These are phyloP conservation scores for Baccha elongata DNA, from an alignment of 2,888 invertebrate species.

Conservation along the genomic window DNA sequence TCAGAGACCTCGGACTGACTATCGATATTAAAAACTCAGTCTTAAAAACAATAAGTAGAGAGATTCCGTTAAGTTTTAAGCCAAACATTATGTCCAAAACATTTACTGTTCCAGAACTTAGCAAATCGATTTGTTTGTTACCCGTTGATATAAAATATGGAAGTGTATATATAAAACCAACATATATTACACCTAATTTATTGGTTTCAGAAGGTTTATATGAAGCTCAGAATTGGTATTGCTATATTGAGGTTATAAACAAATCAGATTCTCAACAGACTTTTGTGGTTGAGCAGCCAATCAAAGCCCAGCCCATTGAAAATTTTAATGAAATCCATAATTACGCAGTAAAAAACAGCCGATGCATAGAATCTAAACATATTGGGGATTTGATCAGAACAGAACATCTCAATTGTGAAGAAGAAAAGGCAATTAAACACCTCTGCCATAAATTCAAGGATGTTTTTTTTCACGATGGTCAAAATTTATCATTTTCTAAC, in stretches of 20 bases:
- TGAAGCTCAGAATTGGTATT: constrained; percentile 37
- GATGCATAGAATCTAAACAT: background rate
- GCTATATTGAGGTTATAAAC: constrained; percentile 36
- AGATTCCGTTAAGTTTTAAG: background rate
- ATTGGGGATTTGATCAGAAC: constrained; percentile 16
- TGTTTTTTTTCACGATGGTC: constrained; percentile 30
- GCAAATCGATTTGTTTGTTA: background rate
- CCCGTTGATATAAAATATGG: constrained; percentile 7
- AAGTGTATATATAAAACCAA: constrained; percentile 7
- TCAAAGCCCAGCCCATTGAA: constrained; percentile 28
- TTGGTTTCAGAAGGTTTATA: constrained; percentile 51
- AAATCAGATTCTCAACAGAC: constrained; percentile 28
- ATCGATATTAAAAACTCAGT: constrained; percentile 9
- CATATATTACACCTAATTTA: constrained; percentile 5
- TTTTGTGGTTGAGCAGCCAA: constrained; percentile 50
- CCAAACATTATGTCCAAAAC: background rate
- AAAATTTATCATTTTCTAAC: constrained; percentile 33
- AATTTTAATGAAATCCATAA: constrained; percentile 29
- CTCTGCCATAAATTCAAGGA: constrained; percentile 35
- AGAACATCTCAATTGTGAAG: constrained; percentile 50
- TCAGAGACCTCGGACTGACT: background rate
- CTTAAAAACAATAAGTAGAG: background rate
- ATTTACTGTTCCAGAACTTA: background rate
- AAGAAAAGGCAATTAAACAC: constrained; percentile 21
- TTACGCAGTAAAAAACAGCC: constrained; percentile 10